Percentiles rank a stretch among this genome's conserved stretches.
Evolutionary conservation across 2,888 invertebrate species (phyloP).

Genomic region (Deilephila porcellus): DNA sequence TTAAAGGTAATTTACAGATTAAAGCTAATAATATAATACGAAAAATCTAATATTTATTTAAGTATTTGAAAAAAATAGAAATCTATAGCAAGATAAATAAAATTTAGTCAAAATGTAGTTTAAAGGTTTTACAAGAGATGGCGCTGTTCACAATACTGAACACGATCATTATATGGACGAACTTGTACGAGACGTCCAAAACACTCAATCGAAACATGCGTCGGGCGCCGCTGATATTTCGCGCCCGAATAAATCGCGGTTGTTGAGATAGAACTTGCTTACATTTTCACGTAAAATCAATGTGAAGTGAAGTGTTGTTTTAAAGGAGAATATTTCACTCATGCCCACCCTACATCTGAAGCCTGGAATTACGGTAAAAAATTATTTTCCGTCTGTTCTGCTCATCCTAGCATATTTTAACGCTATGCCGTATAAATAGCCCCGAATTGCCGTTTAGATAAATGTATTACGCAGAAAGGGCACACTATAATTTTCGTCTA

Average conservation of each 20-base stretch:
- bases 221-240: constrained; percentile 67
- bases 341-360: constrained; percentile 82
- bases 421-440: constrained; percentile 62
- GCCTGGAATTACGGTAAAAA: constrained; percentile 79
- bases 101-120: neutral
- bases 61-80: neutral
- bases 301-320: constrained; percentile 68
- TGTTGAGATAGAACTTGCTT: constrained; percentile 41
- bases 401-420: constrained; percentile 52
- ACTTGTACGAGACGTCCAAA: constrained; percentile 60
- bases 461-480: constrained; percentile 34
- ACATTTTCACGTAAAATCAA: constrained; percentile 47
- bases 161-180: constrained; percentile 67
- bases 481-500: constrained; percentile 1
- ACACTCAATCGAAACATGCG: constrained; percentile 75
- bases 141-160: constrained; percentile 46
- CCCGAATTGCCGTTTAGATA: constrained; percentile 45
- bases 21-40: neutral
- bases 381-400: constrained; percentile 44
- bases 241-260: constrained; percentile 67
- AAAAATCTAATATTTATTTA: neutral
- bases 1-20: neutral
- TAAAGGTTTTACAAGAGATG: constrained; percentile 46
- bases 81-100: neutral
- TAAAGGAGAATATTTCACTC: constrained; percentile 52